Percentiles rank a stretch among this genome's conserved stretches.
Conservation (phyloP, 2,113 vertebrate species). For the Crotalus horridus region DNA sequence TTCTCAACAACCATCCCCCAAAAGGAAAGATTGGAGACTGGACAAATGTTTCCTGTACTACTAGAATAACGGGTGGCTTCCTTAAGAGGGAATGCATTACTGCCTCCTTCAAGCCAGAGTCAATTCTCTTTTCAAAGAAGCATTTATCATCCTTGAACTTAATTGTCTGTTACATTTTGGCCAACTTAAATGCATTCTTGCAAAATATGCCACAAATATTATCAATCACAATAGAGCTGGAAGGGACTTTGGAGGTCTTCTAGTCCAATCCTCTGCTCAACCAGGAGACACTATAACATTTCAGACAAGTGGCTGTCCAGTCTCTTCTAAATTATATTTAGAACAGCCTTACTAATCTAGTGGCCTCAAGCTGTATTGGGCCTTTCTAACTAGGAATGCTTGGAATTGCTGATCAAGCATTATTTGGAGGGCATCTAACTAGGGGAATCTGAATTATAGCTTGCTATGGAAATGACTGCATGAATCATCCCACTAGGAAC, state of each 20-base stretch:
- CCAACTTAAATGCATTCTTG: neutral
- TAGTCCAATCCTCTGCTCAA: too few relatives aligned
- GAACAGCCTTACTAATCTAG: neutral
- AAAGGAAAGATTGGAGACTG: neutral
- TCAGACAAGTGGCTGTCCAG: neutral
- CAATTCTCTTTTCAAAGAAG: neutral
- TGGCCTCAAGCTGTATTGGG: neutral
- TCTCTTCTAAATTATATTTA: neutral
- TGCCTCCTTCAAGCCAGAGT: neutral
- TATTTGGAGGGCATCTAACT: neutral
- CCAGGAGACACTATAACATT: neutral
- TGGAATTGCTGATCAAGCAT: neutral
- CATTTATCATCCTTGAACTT: neutral
- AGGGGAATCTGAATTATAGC: neutral
- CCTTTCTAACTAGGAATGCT: neutral
- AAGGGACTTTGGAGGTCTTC: too few relatives aligned
- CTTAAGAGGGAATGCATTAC: neutral
- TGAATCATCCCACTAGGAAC: neutral
- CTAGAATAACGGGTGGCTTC: neutral
- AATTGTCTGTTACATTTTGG: neutral
- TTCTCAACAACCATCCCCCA: neutral
- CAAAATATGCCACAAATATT: neutral
- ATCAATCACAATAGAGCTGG: too few relatives aligned
- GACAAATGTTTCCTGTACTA: neutral
- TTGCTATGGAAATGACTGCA: conserved; percentile 7